A percentile compares a stretch with the other conserved stretches of the same genome.
These are phyloP conservation scores for Noturus placidus DNA, from an alignment of 2,113 vertebrate species.

Conservation along the genomic window DNA sequence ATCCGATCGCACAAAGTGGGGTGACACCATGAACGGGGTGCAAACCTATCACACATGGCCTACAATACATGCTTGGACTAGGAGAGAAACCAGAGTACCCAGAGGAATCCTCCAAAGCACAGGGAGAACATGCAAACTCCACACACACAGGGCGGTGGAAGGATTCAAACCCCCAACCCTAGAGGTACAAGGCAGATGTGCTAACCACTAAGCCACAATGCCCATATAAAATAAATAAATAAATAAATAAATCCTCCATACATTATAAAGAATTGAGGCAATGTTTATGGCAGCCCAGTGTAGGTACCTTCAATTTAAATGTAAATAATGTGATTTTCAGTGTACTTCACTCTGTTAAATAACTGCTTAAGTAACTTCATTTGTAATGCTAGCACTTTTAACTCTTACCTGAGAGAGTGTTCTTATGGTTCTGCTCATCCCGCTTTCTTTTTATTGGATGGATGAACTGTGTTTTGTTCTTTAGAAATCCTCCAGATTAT, in stretches of 20 bases:
- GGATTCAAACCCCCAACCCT: too few relatives aligned
- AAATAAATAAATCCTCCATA: not conserved
- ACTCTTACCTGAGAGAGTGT: not conserved
- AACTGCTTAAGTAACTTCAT: not conserved
- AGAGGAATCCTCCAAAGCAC: too few relatives aligned
- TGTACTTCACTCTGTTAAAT: not conserved
- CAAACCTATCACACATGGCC: too few relatives aligned
- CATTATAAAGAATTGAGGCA: not conserved
- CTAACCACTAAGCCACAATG: too few relatives aligned
- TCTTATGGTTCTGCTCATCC: not conserved
- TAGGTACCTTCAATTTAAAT: not conserved
- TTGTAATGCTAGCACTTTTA: not conserved
- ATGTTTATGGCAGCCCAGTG: not conserved
- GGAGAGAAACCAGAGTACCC: too few relatives aligned
- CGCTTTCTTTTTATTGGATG: not conserved
- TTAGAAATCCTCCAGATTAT: not conserved
- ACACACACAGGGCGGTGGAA: too few relatives aligned
- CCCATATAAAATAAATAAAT: not conserved
- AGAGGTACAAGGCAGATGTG: too few relatives aligned
- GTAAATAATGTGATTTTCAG: not conserved
- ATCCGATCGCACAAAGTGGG: too few relatives aligned
- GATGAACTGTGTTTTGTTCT: not conserved
- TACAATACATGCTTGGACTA: too few relatives aligned
- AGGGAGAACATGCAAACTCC: too few relatives aligned
- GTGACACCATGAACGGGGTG: too few relatives aligned